Base-by-base conservation (phyloP, 2,888 invertebrate species). In the Drosophila fulvimacula region DNA sequence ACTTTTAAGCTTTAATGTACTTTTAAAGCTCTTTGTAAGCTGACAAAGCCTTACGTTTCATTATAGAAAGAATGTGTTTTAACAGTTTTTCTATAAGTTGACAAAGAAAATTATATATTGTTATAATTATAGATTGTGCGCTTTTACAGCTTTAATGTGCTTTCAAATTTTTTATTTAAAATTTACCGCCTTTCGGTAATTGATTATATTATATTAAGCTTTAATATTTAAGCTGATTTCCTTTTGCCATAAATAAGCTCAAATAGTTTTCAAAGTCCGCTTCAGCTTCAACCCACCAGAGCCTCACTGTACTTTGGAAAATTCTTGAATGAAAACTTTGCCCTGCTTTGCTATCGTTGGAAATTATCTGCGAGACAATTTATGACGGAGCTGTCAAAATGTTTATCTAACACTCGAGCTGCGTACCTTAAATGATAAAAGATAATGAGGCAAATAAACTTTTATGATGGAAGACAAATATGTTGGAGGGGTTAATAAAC, bases 371-470 rank as follows among this genome's bases (percentile, higher is more conserved):
- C 53, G 56, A 41, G 66, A 21, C 73, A 78, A 69, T 85, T 88
- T 80, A 88, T 74, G 83, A 73, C 76, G 62, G 53, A 44, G 75
- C 73, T 88, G 86, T 84, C 86, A 86, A 86, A 88, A 85, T 88
- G 78, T 82, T 86, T 84, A 81, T 82, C 83, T 82, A 73, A 69
- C 86, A 88, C 83, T 86, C 60, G 85, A 83, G 55, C 59, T 67
- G 79, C 66, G 66, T 55, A 69, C 59, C 63, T 62, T 53, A 68
- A 70, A 69, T 69, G 76, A 79, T 82, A 79, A 84, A 86, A 81
- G 73, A 52, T 63, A 77, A 65, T 58, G 58, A 65, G 64, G 81
- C 78, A 82, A 87, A 87, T 78, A 80, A 82, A 75, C 39, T 75
- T 48, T 75, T 75, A 77, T 86, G 73, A 56, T 68, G 64, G 52